Percentiles rank a stretch among this genome's conserved stretches.
phyloP scores from a whole-genome alignment of 2,113 vertebrate genomes.

The Carlito syrichta region DNA sequence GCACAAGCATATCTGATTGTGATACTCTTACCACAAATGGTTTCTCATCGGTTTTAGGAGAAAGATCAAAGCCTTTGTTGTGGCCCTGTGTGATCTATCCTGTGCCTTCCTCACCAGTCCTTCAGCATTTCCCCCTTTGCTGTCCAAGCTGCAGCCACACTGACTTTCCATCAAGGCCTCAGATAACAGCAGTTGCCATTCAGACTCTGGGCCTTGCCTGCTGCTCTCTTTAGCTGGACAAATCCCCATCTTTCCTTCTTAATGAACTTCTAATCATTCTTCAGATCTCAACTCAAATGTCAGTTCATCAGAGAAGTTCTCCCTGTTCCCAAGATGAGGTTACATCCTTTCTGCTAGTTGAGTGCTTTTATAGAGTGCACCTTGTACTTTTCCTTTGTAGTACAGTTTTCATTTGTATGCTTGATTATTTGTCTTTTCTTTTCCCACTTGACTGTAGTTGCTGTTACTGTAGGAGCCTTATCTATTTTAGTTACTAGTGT shows the following conservation, averaged over 20 bases:
- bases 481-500: not conserved
- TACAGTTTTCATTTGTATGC: not conserved
- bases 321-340: not conserved
- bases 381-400: not conserved
- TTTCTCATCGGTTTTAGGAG: not conserved
- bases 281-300: not conserved
- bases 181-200: not conserved
- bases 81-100: not conserved
- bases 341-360: not conserved
- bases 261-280: not conserved
- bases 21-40: not conserved
- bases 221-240: not conserved
- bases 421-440: not conserved
- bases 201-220: not conserved
- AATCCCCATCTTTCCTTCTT: not conserved
- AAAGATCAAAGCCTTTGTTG: not conserved
- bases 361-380: not conserved
- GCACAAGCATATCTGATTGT: not conserved
- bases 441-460: not conserved
- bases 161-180: not conserved
- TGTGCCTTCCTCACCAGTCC: not conserved
- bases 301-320: not conserved
- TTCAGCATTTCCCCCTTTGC: not conserved
- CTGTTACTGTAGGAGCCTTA: not conserved
- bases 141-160: not conserved